Percentiles rank a stretch among this genome's conserved stretches.
These are phyloP conservation scores for Phalangium opilio DNA, from an alignment of 2,888 invertebrate species.

Conservation along the genomic window DNA sequence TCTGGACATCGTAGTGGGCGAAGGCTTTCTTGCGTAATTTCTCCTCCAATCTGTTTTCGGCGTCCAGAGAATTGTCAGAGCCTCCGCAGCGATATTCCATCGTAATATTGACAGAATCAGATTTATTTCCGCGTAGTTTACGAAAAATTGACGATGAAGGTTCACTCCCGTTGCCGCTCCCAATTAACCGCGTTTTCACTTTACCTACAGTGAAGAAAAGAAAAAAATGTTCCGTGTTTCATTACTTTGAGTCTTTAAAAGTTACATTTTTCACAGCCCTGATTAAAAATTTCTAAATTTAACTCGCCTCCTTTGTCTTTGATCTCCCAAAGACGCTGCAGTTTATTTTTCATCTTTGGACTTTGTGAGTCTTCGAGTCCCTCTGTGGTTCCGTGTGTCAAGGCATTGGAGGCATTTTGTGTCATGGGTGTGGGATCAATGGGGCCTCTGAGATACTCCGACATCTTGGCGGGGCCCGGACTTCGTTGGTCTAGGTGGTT, in stretches of 20 bases:
- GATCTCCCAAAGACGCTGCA: slow-evolving; percentile 53
- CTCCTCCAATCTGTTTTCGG: slow-evolving; percentile 43
- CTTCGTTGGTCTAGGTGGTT: slow-evolving; percentile 34
- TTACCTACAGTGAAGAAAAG: too few species aligned
- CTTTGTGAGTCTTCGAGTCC: slow-evolving; percentile 35
- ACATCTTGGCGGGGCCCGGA: slow-evolving; percentile 32
- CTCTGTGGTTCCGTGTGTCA: slow-evolving; percentile 16
- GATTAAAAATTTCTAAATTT: too few species aligned
- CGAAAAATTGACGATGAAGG: slow-evolving; percentile 22
- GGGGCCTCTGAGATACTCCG: slow-evolving; percentile 43
- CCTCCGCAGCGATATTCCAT: slow-evolving; percentile 24
- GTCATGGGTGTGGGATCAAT: slow-evolving; percentile 27
- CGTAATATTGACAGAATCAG: slow-evolving; percentile 5
- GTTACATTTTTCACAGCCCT: too few species aligned
- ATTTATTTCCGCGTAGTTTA: slow-evolving; percentile 20
- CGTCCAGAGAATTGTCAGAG: slow-evolving; percentile 20
- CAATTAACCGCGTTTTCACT: slow-evolving; percentile 15
- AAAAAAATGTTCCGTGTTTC: too few species aligned
- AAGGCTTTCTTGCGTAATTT: slow-evolving; percentile 58
- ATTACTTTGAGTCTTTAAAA: too few species aligned
- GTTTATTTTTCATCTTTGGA: slow-evolving; percentile 57
- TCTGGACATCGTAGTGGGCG: slow-evolving; percentile 82
- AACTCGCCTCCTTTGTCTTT: slow-evolving; percentile 27
- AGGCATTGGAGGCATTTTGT: slow-evolving; percentile 26
- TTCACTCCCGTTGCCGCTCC: slow-evolving; percentile 6